phyloP scores from a whole-genome alignment of 2,113 vertebrate species.

The Coptodon rendalli region DNA sequence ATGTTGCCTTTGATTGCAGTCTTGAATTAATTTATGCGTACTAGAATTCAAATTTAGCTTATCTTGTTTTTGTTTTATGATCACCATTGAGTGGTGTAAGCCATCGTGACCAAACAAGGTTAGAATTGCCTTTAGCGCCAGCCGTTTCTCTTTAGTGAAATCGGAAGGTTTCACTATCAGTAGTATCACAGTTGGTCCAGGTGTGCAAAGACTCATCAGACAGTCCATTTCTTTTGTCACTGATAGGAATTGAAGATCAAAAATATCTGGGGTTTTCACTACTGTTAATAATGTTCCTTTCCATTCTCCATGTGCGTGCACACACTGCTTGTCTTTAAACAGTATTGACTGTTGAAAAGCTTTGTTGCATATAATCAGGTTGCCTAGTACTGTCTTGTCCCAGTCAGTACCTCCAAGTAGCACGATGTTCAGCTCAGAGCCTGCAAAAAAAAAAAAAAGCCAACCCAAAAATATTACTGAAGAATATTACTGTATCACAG shows the following conservation, averaged over 20 bases:
- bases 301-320: neutral
- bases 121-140: rapidly evolving
- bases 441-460: neutral
- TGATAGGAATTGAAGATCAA: neutral
- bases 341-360: rapidly evolving
- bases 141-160: rapidly evolving
- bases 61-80: neutral
- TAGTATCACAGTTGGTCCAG: neutral
- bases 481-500: rapidly evolving
- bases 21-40: neutral
- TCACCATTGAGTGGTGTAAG: rapidly evolving
- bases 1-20: neutral
- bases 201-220: neutral
- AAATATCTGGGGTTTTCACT: neutral
- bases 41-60: rapidly evolving
- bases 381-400: neutral
- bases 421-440: neutral
- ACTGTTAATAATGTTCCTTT: neutral
- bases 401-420: neutral
- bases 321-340: neutral
- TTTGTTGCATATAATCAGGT: rapidly evolving
- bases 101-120: neutral
- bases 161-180: rapidly evolving
- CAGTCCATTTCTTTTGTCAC: neutral
- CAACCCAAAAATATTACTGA: rapidly evolving